These are phyloP conservation scores for Cuculus canorus DNA, from an alignment of 2,797 vertebrate species.

Conservation along the genomic window DNA sequence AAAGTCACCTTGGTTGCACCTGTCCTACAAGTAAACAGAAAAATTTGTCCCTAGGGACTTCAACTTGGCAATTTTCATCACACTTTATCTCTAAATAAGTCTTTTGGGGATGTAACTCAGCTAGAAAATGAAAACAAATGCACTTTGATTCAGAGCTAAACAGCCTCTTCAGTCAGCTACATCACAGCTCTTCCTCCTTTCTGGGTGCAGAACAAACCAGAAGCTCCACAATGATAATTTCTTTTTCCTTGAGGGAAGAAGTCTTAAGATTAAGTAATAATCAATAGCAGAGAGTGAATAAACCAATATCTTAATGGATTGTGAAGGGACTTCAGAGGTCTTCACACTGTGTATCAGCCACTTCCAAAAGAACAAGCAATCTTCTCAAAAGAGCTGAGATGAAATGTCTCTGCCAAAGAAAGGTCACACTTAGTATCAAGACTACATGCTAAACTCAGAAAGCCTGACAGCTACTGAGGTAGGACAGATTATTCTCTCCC, in stretches of 20 bases:
- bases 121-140: not conserved
- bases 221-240: not conserved
- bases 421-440: not conserved
- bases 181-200: not conserved
- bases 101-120: not conserved
- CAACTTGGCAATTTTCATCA: not conserved
- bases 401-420: not conserved
- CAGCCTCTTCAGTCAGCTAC: not conserved
- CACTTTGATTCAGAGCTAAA: not conserved
- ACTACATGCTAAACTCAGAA: not conserved
- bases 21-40: not conserved
- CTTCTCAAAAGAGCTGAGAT: not conserved
- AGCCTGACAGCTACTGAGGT: not conserved
- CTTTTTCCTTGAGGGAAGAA: conserved; percentile 7
- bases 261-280: conserved; percentile 44
- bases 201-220: not conserved
- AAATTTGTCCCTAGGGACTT: not conserved
- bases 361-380: not conserved
- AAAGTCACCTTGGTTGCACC: not conserved
- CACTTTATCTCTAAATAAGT: not conserved
- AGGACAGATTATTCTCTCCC: not conserved
- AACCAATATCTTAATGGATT: conserved; percentile 22
- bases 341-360: not conserved
- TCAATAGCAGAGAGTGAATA: conserved; percentile 35
- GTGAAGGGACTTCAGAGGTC: not conserved